These are phyloP conservation scores for Drosophila biarmipes DNA, from an alignment of 1,140 invertebrate genomes.

Conservation along the genomic window DNA sequence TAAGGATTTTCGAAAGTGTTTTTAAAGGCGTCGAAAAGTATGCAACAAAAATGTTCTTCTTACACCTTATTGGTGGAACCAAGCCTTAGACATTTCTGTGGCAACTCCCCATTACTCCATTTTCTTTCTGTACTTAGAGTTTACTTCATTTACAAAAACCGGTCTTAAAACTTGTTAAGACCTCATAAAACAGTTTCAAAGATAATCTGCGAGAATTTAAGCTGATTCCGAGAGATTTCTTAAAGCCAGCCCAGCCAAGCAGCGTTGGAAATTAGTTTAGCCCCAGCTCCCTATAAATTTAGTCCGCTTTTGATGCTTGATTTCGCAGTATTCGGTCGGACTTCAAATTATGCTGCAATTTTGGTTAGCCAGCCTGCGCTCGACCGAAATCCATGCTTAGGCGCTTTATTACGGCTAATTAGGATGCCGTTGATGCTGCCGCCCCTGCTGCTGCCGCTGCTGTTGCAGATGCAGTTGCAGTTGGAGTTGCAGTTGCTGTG, in stretches of 20 bases:
- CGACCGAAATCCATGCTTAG: constrained; percentile 60
- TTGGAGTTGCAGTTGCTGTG: constrained; percentile 38
- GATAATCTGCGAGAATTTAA: not conserved
- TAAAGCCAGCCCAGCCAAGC: not conserved
- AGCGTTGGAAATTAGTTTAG: not conserved
- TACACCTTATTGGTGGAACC: no score
- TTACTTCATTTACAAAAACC: no score
- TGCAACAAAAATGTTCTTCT: no score
- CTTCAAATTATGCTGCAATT: constrained; percentile 56
- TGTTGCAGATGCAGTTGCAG: constrained; percentile 23
- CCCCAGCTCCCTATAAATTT: constrained; percentile 4
- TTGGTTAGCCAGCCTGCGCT: constrained; percentile 43
- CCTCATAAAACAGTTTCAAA: not conserved
- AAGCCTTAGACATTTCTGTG: no score
- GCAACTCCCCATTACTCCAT: no score
- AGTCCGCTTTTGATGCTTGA: constrained; percentile 30
- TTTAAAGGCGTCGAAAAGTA: no score
- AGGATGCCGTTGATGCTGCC: constrained; percentile 43
- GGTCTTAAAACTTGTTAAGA: not conserved
- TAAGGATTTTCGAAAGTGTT: no score
- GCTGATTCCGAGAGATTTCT: not conserved
- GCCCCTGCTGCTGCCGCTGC: constrained; percentile 20
- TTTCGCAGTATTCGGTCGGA: constrained; percentile 27
- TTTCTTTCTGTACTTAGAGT: no score
- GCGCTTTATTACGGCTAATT: constrained; percentile 78